Evolutionary conservation across 2,888 invertebrate species (phyloP), one percentile per base, ranked within the genome.

Genomic region (Physocephala rufipes): DNA sequence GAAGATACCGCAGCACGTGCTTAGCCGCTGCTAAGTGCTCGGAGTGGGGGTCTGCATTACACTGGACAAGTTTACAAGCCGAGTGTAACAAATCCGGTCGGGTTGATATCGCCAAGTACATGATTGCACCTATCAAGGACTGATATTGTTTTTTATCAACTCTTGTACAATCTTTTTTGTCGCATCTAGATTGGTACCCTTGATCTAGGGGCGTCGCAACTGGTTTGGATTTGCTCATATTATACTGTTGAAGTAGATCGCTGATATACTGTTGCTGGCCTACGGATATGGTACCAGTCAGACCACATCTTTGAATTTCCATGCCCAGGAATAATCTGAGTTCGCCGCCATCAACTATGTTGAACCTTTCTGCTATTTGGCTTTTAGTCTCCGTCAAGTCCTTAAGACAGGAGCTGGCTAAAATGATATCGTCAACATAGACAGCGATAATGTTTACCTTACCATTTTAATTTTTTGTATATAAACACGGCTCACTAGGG

Each of bases 351-450:
- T 77, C 74, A 0, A 73, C 64, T 0, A 72, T 61, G 1, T 77
- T 69, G 28, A 76, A 74, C 15, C 61, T 58, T 13, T 71, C 47
- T 4, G 69, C 61, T 13, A 76, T 71, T 30, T 68, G 65, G 12
- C 7, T 36, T 30, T 75, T 76, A 2, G 74, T 72, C 0, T 2
- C 47, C 15, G n/a, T 47, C 0, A 77, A 45, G 4, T 76, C 73
- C 21, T 63, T 51, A 65, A 71, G 49, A 2, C 45, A 58, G 2
- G 74, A 73, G 49, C 74, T 59, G 4, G 69, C 75, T 26, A 74
- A 1, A 63, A 77, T 71, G 9, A 77, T 62, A 63, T 76, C 75
- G 36, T 76, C 76, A 49, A 76, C 76, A 72, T 76, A 76, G 16
- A 76, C 73, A 1, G 73, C 70, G n/a, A 76, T 75, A 16, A 77